Percentiles rank a stretch among this genome's conserved stretches.
Conservation (phyloP, 2,113 vertebrate genomes). For the Pelobates fuscus region DNA sequence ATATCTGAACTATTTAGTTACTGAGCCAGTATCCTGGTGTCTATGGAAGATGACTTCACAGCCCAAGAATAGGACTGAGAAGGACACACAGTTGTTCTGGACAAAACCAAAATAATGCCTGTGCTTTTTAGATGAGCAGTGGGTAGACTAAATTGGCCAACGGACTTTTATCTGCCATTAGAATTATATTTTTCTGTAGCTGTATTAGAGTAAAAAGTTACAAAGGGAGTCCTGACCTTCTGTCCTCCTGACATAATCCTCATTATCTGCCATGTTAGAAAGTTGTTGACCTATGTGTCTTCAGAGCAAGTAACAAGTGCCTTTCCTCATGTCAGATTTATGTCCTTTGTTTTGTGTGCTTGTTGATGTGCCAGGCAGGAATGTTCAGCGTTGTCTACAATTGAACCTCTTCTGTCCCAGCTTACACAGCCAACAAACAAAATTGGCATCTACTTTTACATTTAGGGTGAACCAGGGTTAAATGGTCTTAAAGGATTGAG, state of each 20-base stretch:
- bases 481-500: slow-evolving; percentile 93
- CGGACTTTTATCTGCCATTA: too few relatives aligned
- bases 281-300: too few relatives aligned
- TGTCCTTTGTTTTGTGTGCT: slow-evolving; percentile 18
- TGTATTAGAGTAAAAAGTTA: too few relatives aligned
- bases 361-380: slow-evolving; percentile 61
- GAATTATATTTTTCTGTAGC: too few relatives aligned
- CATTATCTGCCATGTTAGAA: too few relatives aligned
- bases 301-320: too few relatives aligned
- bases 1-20: too few relatives aligned
- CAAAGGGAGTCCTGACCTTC: too few relatives aligned
- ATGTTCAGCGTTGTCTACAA: slow-evolving; percentile 65
- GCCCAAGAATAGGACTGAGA: neutral
- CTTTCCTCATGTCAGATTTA: neutral
- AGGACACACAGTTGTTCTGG: neutral
- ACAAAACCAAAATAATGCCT: neutral
- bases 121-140: neutral
- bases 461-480: slow-evolving; percentile 95
- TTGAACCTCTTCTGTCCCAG: slow-evolving; percentile 68
- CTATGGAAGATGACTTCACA: too few relatives aligned
- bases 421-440: slow-evolving; percentile 68
- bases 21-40: too few relatives aligned
- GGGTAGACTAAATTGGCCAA: too few relatives aligned
- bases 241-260: too few relatives aligned
- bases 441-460: slow-evolving; percentile 77